Evolutionary conservation across 2,113 vertebrate genomes (phyloP).

Genomic region (Athene cunicularia): DNA sequence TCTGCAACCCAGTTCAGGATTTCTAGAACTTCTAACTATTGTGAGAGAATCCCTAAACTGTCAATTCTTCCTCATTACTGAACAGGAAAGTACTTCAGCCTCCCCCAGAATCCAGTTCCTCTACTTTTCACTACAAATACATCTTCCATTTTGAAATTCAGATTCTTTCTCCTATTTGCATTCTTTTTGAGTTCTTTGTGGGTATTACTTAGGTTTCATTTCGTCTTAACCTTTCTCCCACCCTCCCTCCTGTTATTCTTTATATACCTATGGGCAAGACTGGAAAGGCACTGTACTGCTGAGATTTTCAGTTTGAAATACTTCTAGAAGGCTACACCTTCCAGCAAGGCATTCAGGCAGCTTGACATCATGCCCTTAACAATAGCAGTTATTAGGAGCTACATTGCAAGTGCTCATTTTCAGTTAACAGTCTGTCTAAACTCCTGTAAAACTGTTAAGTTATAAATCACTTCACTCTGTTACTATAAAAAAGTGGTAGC

Average conservation of each 20-base stretch:
- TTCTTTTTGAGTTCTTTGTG: not conserved
- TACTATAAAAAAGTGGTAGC: slow-evolving; percentile 28
- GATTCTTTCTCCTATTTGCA: not conserved
- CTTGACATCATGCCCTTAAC: not conserved
- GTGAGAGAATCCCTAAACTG: not conserved
- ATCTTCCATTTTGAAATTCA: not conserved
- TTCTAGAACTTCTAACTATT: not conserved
- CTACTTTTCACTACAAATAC: not conserved
- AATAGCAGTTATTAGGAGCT: not conserved
- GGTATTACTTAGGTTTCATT: not conserved
- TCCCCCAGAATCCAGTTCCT: not conserved
- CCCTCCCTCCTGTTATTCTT: not conserved
- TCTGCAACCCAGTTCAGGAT: not conserved
- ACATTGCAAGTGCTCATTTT: not conserved
- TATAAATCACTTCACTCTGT: slow-evolving; percentile 40
- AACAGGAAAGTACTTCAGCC: not conserved
- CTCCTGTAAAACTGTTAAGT: slow-evolving; percentile 28
- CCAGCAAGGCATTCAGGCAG: not conserved
- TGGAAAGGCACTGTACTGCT: not conserved
- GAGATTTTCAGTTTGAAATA: not conserved
- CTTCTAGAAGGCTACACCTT: not conserved
- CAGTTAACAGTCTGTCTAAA: slow-evolving; percentile 19
- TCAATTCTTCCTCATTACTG: not conserved
- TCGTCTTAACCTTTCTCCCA: not conserved
- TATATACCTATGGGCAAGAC: not conserved